These are phyloP conservation scores for Chalcis sispes DNA, from an alignment of 2,888 invertebrate genomes.

Conservation along the genomic window DNA sequence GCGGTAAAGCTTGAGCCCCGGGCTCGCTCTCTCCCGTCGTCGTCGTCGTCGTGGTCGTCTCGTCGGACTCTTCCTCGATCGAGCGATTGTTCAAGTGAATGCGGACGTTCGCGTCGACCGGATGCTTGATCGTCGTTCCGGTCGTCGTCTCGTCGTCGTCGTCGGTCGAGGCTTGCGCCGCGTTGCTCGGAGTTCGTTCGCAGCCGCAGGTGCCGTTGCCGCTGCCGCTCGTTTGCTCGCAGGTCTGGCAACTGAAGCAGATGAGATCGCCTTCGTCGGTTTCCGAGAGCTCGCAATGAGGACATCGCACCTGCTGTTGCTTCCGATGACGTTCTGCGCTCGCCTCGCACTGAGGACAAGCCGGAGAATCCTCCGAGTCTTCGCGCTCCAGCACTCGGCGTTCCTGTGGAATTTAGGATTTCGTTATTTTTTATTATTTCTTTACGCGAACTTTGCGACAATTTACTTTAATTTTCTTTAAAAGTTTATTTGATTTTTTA, in stretches of 20 bases:
- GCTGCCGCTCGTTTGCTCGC: conserved; percentile 62
- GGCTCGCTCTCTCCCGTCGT: conserved; percentile 46
- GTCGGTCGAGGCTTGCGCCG: conserved; percentile 47
- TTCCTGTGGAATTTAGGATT: not conserved
- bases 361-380: conserved; percentile 60
- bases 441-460: too few relatives aligned
- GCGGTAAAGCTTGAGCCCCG: not conserved
- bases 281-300: conserved; percentile 68
- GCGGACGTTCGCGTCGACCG: conserved; percentile 68
- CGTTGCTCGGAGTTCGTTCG: conserved; percentile 32
- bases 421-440: too few relatives aligned
- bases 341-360: conserved; percentile 64
- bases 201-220: conserved; percentile 57
- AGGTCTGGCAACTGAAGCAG: conserved; percentile 72
- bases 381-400: conserved; percentile 51
- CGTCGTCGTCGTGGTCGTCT: conserved; percentile 60
- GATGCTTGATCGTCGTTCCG: conserved; percentile 57
- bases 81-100: conserved; percentile 69
- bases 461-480: too few relatives aligned
- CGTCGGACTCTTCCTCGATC: conserved; percentile 69
- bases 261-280: conserved; percentile 71
- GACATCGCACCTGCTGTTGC: conserved; percentile 56
- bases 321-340: conserved; percentile 31
- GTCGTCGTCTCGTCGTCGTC: conserved; percentile 55
- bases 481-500: too few relatives aligned